phyloP scores from a whole-genome alignment of 2,113 vertebrate genomes.

The Callospermophilus lateralis region DNA sequence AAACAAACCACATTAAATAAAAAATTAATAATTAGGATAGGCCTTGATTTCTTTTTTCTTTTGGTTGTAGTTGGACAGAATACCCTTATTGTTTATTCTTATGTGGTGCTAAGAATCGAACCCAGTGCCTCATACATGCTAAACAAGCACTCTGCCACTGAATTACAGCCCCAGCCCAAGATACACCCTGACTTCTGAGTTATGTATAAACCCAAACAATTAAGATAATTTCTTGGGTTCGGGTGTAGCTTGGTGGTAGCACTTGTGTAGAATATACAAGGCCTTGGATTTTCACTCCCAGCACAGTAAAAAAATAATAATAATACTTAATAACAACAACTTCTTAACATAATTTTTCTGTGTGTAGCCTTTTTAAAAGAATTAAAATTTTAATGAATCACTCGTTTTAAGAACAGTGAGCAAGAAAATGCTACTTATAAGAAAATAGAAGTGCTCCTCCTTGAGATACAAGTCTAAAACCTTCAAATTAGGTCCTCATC shows the following conservation, averaged over 20 bases:
- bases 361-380: neutral
- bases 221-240: neutral
- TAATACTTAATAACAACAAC: neutral
- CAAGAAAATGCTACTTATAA: neutral
- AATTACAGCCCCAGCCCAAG: too few species aligned
- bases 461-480: conserved; percentile 31
- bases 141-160: too few species aligned
- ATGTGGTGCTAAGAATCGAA: too few species aligned
- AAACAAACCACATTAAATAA: neutral
- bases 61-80: too few species aligned
- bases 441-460: neutral
- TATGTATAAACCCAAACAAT: neutral
- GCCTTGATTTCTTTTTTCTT: neutral
- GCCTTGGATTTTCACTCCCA: too few species aligned
- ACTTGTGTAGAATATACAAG: too few species aligned
- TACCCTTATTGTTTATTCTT: too few species aligned
- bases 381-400: conserved; percentile 27
- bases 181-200: neutral
- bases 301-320: too few species aligned
- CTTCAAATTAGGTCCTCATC: neutral
- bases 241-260: too few species aligned
- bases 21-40: conserved; percentile 22
- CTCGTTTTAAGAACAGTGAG: neutral
- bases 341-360: conserved; percentile 2
- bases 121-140: too few species aligned